Evolutionary conservation across 2,888 invertebrate species (phyloP).

Genomic region (Scaptomyza polygonia): DNA sequence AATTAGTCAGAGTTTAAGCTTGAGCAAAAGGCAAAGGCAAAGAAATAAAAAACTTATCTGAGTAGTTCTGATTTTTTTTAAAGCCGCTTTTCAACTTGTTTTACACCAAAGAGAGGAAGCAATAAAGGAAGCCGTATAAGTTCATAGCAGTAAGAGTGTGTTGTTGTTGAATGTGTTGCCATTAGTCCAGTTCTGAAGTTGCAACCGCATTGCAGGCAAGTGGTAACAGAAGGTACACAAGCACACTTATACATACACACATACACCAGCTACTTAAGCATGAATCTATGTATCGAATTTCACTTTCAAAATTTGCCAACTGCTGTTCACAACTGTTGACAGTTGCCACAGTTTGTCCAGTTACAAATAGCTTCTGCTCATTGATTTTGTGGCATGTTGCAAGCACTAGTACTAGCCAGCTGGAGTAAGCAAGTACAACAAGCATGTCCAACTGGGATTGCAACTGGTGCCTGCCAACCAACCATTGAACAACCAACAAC

Average conservation of each 20-base stretch:
- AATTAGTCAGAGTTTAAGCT: not conserved
- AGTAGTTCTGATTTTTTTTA: slow-evolving; percentile 48
- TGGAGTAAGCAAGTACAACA: slow-evolving; percentile 12
- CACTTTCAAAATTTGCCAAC: slow-evolving; percentile 70
- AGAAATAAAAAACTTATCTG: slow-evolving; percentile 27
- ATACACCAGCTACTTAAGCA: not conserved
- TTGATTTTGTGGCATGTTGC: slow-evolving; percentile 75
- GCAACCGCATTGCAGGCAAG: slow-evolving; percentile 47
- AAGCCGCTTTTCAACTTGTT: slow-evolving; percentile 42
- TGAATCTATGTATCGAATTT: slow-evolving; percentile 51
- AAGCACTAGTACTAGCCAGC: slow-evolving; percentile 16
- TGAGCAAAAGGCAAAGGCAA: not conserved
- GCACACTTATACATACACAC: not conserved
- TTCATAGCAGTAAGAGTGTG: slow-evolving; percentile 15
- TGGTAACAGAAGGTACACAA: slow-evolving; percentile 8
- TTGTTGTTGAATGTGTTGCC: slow-evolving; percentile 14
- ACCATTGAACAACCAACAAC: slow-evolving; percentile 9
- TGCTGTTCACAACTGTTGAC: slow-evolving; percentile 61
- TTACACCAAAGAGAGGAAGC: slow-evolving; percentile 45
- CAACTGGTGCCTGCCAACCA: slow-evolving; percentile 25
- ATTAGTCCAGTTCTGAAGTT: slow-evolving; percentile 32
- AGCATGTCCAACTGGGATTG: slow-evolving; percentile 37
- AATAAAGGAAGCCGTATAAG: slow-evolving; percentile 55
- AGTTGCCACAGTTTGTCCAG: slow-evolving; percentile 27
- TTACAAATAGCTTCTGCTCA: slow-evolving; percentile 69